Evolutionary conservation across 2,113 vertebrate species (phyloP).

Genomic region (Bettongia penicillata): DNA sequence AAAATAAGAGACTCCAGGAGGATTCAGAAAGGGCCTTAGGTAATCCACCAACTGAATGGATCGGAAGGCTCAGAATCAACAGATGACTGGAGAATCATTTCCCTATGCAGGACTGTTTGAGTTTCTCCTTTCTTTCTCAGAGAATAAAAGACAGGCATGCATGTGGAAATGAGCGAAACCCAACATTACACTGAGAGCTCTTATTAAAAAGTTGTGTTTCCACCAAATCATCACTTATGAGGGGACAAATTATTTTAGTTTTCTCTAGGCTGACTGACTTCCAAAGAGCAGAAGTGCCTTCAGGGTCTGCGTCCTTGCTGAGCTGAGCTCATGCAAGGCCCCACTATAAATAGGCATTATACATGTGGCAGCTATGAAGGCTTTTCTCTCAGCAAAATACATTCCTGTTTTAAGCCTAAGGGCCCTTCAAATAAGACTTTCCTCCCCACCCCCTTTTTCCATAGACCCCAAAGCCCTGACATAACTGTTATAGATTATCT

Average conservation of each 20-base stretch:
- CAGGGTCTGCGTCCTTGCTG: not conserved
- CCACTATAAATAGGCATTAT: slow-evolving; percentile 65
- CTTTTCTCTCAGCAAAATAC: not conserved
- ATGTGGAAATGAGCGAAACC: not conserved
- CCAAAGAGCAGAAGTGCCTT: slow-evolving; percentile 37
- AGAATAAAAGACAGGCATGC: not conserved
- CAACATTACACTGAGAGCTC: not conserved
- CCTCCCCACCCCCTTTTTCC: slow-evolving; percentile 56
- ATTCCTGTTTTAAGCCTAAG: slow-evolving; percentile 64
- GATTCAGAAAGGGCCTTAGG: not conserved
- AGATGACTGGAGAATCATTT: not conserved
- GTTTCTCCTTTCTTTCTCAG: not conserved
- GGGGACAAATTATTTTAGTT: not conserved
- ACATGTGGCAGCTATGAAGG: slow-evolving; percentile 24
- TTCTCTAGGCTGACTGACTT: slow-evolving; percentile 38
- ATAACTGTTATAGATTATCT: not conserved
- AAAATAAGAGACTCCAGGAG: not conserved
- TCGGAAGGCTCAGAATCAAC: not conserved
- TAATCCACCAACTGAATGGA: not conserved
- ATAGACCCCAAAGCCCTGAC: slow-evolving; percentile 60
- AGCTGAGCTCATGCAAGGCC: not conserved
- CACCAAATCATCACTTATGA: not conserved
- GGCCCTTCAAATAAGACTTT: slow-evolving; percentile 55
- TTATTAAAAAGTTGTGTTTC: not conserved
- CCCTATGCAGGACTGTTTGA: not conserved